Conservation (phyloP, 1,140 invertebrate species). For the Orchestia grillus region DNA sequence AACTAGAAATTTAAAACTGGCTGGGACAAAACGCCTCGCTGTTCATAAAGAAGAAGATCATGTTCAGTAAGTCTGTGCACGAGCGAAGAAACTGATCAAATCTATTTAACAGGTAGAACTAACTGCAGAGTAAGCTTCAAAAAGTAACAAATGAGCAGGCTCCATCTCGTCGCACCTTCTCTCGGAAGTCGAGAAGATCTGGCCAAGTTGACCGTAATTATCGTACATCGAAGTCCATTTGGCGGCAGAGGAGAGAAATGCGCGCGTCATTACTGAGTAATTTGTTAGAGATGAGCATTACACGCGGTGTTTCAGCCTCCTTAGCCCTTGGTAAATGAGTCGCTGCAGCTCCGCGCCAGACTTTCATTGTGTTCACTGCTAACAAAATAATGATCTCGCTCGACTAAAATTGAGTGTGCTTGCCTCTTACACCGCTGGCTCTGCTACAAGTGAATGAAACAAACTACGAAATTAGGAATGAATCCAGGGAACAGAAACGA, state of each 20-base stretch:
- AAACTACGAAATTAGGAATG: not conserved
- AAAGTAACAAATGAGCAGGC: not conserved
- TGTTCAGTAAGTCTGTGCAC: not conserved
- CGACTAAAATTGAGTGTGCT: not conserved
- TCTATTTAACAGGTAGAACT: not conserved
- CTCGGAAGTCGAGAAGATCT: slow-evolving; percentile 25
- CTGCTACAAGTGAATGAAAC: not conserved
- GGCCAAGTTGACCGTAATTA: slow-evolving; percentile 30
- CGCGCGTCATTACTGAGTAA: slow-evolving; percentile 24
- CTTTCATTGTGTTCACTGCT: slow-evolving; percentile 18
- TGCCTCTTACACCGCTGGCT: not conserved
- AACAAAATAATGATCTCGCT: not conserved
- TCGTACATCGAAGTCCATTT: slow-evolving; percentile 29
- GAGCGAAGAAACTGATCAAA: not conserved
- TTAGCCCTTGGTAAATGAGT: slow-evolving; percentile 33
- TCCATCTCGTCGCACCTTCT: not conserved
- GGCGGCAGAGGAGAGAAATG: slow-evolving; percentile 4
- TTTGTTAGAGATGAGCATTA: slow-evolving; percentile 47
- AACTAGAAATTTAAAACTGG: not conserved
- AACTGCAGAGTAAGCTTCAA: not conserved
- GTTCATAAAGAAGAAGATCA: not conserved
- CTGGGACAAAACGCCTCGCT: not conserved
- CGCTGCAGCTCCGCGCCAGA: not conserved
- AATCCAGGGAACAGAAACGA: not conserved
- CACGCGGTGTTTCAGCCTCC: slow-evolving; percentile 12